Conservation (phyloP, 30 jellyfish, hydroid and myxozoan species). For the Aurelia aurita region DNA sequence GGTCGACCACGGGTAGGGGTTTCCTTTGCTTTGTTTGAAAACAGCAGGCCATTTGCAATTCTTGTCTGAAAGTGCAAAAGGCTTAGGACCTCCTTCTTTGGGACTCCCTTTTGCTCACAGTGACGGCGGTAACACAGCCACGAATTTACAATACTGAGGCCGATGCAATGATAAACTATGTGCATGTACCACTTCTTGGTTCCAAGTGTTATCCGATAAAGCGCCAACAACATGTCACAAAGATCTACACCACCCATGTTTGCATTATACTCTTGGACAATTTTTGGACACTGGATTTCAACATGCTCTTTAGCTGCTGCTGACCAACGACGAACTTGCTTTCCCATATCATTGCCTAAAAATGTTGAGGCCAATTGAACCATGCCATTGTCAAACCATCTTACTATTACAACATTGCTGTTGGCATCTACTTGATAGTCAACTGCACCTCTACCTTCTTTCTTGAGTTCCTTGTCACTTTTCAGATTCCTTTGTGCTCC, state of each 20-base stretch:
- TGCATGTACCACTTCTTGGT: conserved; percentile 3
- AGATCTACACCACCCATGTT: conserved; percentile 20
- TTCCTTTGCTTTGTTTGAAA: background rate
- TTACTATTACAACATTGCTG: background rate
- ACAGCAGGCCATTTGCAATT: conserved; percentile 1
- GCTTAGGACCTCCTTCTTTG: background rate
- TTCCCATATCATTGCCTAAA: conserved; percentile 1
- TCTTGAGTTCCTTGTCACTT: conserved; percentile 12
- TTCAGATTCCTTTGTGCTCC: background rate
- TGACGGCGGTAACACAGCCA: conserved; percentile 5
- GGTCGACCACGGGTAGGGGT: conserved; percentile 6
- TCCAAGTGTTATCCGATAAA: conserved; percentile 2
- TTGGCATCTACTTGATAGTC: conserved; percentile 16
- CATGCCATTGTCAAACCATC: conserved; percentile 16
- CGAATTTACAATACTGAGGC: background rate
- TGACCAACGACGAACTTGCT: background rate
- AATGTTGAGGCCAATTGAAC: conserved; percentile 14
- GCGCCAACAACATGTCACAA: conserved; percentile 16
- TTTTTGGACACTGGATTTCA: background rate
- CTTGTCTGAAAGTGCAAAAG: background rate
- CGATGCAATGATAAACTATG: background rate
- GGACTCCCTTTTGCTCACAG: conserved; percentile 1
- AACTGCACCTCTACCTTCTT: conserved; percentile 9
- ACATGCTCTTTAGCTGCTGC: background rate
- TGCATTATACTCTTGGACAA: background rate